Base-by-base conservation (phyloP, 2,113 vertebrate genomes). In the Hiodon tergisus region DNA sequence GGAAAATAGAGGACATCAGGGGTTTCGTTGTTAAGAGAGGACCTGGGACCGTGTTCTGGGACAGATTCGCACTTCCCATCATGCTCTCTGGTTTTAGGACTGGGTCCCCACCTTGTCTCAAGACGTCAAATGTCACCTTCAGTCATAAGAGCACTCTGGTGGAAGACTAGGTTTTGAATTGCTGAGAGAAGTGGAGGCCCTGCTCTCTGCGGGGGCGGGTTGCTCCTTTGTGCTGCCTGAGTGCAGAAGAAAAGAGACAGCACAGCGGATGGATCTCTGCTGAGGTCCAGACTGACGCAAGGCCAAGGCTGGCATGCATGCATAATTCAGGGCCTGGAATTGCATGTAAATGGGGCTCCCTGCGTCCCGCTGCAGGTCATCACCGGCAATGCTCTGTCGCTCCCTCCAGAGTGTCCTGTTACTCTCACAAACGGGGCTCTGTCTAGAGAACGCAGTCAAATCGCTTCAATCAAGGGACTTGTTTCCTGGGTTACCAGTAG, bases 291-390 rank as follows among this genome's bases (percentile, higher is more conserved):
- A 8, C 58, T 50, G 5, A 51, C 11, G 51, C 50, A 53, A 5
- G 67, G 14, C 67, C 3, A 16, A 10, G 31, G 46, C 63, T 16
- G 7, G 14, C 50, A n/a, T 17, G 16, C 17, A 58, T 71, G 54
- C 16, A 71, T 71, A 71, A 71, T 71, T 10, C 69, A 71, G 69
- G n/a, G 17, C 53, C 54, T 11, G 16, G 59, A 71, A 71, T 13
- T 47, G 55, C 69, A 71, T 47, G 16, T 71, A 59, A 71, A 59
- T 59, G 55, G 10, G 47, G 66, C 48, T 50, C 31, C 4, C 7
- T 8, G 9, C 3, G 17, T 31, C 4, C 3, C 2, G 69, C 55
- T 5, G 3, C 55, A 58, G 69, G 6, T 71, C 14, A 53, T 46
- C 17, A 13, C 54, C n/a, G 8, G 6, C 5, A 48, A 57, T 31